Evolutionary conservation across 2,797 vertebrate species (phyloP), one percentile per base, ranked within the genome.

Genomic region (Melanotaenia pygmaea): DNA sequence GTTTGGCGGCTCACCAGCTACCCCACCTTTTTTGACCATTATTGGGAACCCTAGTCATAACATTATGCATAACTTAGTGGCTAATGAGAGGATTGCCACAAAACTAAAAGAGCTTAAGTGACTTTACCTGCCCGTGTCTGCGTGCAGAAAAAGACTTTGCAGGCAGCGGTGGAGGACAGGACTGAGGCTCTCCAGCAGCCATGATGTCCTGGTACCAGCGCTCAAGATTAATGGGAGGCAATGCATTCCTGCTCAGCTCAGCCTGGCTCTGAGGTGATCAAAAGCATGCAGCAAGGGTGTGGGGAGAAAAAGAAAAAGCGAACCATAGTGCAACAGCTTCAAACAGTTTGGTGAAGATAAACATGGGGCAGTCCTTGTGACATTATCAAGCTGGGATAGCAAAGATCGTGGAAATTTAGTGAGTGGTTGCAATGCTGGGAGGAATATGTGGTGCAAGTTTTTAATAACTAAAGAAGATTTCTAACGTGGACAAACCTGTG

Each of bases 201-300:
- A 96, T 96, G 93, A 96, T 94, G 89, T 97, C 96, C 92, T 96
- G 96, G 94, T 97, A 97, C 96, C 96, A 98, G 88, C 94, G 94
- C 92, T 97, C 97, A 86, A 97, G 95, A 92, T 96, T 96, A 93
- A 96, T 92, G 83, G 95, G 92, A 0, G 95, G 89, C 92, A 93
- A 79, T 88, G 93, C 91, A 88, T 90, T 79, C 43, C 88, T 92
- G 86, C 85, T 93, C 89, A 93, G 91, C 12, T 91, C 93, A 90
- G 89, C 88, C 82, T 92, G 91, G 68, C 87, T 92, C 92, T 94
- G 84, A 67, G 74, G 82, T 85, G 74, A 81, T 63, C 72, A 77
- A 76, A 83, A 81, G 81, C 76, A 73, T 70, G 65, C 85, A 82
- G 86, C 78, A 86, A 83, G 30, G 30, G 30, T 34, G 6, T 8